These are phyloP conservation scores for Equus quagga DNA, from an alignment of 2,113 vertebrate species.

Conservation along the genomic window DNA sequence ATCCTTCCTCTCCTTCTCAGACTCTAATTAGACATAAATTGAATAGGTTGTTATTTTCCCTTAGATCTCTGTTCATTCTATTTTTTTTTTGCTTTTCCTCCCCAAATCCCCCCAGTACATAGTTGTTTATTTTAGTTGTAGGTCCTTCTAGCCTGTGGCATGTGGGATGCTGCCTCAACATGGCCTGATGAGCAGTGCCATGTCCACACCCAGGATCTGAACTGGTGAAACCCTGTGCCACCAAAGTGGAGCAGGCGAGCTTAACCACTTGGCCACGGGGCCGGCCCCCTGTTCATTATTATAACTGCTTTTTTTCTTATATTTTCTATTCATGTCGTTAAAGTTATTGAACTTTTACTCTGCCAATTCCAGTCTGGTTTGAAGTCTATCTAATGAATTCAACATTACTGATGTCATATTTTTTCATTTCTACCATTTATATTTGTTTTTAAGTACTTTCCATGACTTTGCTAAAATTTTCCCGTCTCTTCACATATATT, in stretches of 20 bases:
- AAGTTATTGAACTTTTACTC: not conserved
- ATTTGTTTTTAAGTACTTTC: not conserved
- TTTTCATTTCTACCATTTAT: constrained; percentile 4
- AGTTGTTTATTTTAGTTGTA: too few relatives aligned
- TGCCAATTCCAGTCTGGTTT: not conserved
- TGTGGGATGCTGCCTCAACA: too few relatives aligned
- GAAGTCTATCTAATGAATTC: not conserved
- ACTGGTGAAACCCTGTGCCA: too few relatives aligned
- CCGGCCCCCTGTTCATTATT: not conserved
- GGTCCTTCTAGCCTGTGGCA: too few relatives aligned
- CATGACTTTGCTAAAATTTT: not conserved
- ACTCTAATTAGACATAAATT: not conserved
- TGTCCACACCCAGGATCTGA: too few relatives aligned
- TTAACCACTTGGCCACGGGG: too few relatives aligned
- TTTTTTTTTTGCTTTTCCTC: too few relatives aligned
- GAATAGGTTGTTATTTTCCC: not conserved
- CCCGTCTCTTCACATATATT: not conserved
- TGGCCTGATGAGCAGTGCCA: too few relatives aligned
- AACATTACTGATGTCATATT: not conserved
- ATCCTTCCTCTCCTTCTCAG: not conserved
- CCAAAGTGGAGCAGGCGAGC: too few relatives aligned
- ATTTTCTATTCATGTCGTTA: not conserved
- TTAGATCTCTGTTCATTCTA: not conserved
- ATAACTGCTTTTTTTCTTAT: not conserved
- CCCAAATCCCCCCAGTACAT: too few relatives aligned